These are phyloP conservation scores for Crotalus tigris DNA, from an alignment of 2,113 vertebrate species.

Conservation along the genomic window DNA sequence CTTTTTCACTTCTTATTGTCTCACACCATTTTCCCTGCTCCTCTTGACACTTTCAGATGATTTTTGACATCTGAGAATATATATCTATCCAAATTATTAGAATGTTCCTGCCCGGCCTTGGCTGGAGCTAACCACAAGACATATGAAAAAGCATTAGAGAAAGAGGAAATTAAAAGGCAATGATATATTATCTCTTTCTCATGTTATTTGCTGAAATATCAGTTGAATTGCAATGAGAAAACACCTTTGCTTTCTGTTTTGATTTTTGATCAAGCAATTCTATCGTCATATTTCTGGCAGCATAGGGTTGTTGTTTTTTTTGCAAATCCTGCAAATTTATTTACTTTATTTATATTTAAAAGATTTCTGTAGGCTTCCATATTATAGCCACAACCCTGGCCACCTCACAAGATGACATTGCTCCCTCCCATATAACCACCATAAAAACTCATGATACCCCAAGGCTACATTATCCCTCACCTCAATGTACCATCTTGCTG, in stretches of 20 bases:
- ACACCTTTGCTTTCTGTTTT: slow-evolving; percentile 34
- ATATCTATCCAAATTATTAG: slow-evolving; percentile 22
- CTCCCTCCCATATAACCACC: not conserved
- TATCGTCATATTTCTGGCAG: not conserved
- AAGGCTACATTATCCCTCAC: too few relatives aligned
- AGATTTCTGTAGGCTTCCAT: not conserved
- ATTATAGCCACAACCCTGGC: not conserved
- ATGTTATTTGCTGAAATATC: slow-evolving; percentile 23
- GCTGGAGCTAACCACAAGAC: slow-evolving; percentile 25
- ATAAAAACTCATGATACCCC: not conserved
- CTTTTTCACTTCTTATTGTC: slow-evolving; percentile 33
- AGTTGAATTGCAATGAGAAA: slow-evolving; percentile 19
- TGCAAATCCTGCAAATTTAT: not conserved
- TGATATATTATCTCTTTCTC: slow-evolving; percentile 34
- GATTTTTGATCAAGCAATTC: slow-evolving; percentile 28
- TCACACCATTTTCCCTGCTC: slow-evolving; percentile 36
- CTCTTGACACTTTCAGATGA: slow-evolving; percentile 26
- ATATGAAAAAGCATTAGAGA: slow-evolving; percentile 30
- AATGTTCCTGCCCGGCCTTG: slow-evolving; percentile 28
- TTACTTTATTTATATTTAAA: not conserved
- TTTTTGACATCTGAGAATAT: slow-evolving; percentile 48
- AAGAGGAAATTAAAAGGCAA: slow-evolving; percentile 41
- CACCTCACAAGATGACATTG: not conserved
- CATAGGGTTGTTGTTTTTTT: not conserved
- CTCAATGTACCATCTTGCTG: too few relatives aligned